These are phyloP conservation scores for Carassius carassius DNA, from an alignment of 2,113 vertebrate genomes.

Conservation along the genomic window DNA sequence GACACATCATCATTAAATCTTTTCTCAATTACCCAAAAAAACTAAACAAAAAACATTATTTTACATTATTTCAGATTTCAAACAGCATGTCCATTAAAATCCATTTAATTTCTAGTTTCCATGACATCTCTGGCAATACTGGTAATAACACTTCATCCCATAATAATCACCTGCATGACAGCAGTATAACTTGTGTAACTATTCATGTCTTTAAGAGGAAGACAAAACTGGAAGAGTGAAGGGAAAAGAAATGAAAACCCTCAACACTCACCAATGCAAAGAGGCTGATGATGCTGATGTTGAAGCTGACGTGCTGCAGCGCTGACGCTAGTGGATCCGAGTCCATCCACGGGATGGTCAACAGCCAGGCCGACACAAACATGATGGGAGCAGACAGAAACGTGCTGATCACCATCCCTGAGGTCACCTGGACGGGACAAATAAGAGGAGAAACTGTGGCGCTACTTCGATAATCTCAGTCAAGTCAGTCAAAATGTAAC, in stretches of 20 bases:
- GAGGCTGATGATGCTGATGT: slow-evolving; percentile 91
- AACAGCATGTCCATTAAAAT: background rate
- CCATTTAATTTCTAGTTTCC: slow-evolving; percentile 11
- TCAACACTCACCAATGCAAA: slow-evolving; percentile 85
- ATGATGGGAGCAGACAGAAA: slow-evolving; percentile 97
- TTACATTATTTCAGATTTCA: background rate
- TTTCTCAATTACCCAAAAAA: background rate
- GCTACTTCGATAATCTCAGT: background rate
- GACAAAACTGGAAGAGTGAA: background rate
- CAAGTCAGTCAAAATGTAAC: background rate
- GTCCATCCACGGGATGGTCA: slow-evolving; percentile 90
- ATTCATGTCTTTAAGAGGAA: slow-evolving; percentile 10
- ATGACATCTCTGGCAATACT: background rate
- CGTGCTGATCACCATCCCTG: slow-evolving; percentile 96
- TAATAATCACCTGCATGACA: slow-evolving; percentile 22
- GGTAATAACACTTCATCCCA: slow-evolving; percentile 19
- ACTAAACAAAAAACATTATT: background rate
- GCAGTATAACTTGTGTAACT: background rate
- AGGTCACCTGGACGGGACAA: slow-evolving; percentile 80
- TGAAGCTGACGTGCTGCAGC: slow-evolving; percentile 89
- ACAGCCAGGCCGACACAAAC: slow-evolving; percentile 94
- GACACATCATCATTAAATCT: background rate
- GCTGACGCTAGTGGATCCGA: slow-evolving; percentile 81
- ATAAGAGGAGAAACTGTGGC: background rate
- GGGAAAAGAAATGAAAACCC: background rate